Evolutionary conservation across 2,888 invertebrate species (phyloP).

Genomic region (Drosophila rellima): DNA sequence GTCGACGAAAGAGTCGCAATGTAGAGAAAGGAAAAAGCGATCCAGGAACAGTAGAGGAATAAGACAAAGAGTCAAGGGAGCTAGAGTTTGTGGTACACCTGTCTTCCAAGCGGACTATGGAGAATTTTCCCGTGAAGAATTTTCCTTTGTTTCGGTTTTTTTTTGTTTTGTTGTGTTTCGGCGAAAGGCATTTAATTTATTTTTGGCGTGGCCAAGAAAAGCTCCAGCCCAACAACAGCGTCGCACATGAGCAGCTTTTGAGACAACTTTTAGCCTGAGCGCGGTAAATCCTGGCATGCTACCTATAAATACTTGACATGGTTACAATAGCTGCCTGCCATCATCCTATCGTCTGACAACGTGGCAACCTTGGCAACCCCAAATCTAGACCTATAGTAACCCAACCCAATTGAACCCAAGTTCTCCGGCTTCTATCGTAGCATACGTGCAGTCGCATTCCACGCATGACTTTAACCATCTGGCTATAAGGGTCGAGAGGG

Average conservation of each 20-base stretch:
- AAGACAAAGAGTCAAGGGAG: not conserved
- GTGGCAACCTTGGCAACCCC: constrained; percentile 21
- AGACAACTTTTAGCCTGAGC: constrained; percentile 46
- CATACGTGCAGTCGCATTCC: constrained; percentile 72
- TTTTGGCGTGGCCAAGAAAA: constrained; percentile 49
- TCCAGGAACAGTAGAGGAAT: not conserved
- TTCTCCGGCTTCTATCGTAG: constrained; percentile 11
- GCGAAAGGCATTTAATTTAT: constrained; percentile 74
- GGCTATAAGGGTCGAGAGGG: not conserved
- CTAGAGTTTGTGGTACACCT: constrained; percentile 23
- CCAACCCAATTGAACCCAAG: not conserved
- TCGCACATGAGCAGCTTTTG: constrained; percentile 63
- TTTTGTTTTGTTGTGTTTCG: constrained; percentile 27
- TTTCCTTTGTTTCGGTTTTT: constrained; percentile 62
- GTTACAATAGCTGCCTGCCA: constrained; percentile 61
- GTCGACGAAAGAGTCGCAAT: not conserved
- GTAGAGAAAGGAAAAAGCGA: too few species aligned
- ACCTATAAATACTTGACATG: constrained; percentile 79
- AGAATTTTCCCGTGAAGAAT: constrained; percentile 61
- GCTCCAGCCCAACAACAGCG: constrained; percentile 5
- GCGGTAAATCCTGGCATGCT: constrained; percentile 69
- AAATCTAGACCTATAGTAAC: constrained; percentile 3
- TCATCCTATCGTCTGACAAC: constrained; percentile 32
- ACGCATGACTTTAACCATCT: constrained; percentile 57
- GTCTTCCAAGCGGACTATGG: constrained; percentile 32